Conservation (phyloP, 1,140 invertebrate species). For the Aphis gossypii region DNA sequence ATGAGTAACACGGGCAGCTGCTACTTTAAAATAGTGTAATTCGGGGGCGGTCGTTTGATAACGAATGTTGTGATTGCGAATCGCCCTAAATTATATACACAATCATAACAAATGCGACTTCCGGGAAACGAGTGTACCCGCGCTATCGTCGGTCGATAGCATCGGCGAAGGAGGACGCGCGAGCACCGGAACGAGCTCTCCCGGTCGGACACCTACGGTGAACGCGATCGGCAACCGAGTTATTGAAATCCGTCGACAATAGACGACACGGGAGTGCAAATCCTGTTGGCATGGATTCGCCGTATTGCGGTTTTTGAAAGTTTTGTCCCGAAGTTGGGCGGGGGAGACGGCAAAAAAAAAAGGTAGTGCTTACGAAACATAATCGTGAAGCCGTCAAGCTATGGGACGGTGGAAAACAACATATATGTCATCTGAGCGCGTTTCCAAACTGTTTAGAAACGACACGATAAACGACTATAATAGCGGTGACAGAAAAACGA, state of each 20-base stretch:
- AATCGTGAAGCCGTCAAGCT: neutral
- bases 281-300: constrained; percentile 35
- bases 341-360: neutral
- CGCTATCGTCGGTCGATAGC: neutral
- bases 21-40: neutral
- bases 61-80: constrained; percentile 17
- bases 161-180: neutral
- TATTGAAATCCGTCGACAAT: neutral
- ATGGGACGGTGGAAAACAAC: neutral
- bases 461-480: neutral
- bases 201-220: neutral
- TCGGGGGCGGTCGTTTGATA: neutral
- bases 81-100: neutral
- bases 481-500: neutral
- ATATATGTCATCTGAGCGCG: neutral
- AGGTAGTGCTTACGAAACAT: neutral
- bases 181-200: neutral
- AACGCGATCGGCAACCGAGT: neutral
- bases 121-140: constrained; percentile 6
- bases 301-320: neutral
- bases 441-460: neutral
- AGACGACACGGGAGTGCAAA: neutral
- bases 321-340: neutral
- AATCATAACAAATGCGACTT: constrained; percentile 22
- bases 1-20: neutral